Evolutionary conservation across 2,797 vertebrate species (phyloP).

Genomic region (Hapalemur alaotrensis): DNA sequence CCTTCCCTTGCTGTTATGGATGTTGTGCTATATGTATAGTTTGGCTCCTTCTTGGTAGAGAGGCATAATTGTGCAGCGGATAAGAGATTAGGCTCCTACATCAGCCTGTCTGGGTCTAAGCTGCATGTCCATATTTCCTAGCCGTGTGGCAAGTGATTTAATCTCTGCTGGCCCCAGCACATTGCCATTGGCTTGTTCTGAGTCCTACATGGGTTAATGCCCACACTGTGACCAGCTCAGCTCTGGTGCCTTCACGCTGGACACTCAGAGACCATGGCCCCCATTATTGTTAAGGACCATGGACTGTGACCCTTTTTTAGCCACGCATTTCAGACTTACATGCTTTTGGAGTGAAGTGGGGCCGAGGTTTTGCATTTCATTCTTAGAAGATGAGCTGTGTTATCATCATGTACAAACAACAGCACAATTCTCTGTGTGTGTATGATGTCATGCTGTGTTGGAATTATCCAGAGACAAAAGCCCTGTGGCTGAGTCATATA

Average conservation of each 20-base stretch:
- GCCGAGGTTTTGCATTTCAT: background rate
- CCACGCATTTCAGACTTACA: background rate
- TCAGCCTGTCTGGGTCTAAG: background rate
- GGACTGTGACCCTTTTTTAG: background rate
- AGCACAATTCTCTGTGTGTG: background rate
- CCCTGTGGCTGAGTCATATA: background rate
- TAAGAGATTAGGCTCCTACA: background rate
- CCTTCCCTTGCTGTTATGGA: background rate
- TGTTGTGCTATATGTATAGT: rapidly evolving
- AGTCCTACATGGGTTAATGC: background rate
- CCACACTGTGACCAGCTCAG: background rate
- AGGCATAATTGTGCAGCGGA: background rate
- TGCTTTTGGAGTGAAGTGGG: background rate
- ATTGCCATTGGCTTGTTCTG: background rate
- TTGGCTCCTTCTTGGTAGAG: background rate
- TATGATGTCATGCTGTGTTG: background rate
- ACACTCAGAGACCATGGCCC: rapidly evolving
- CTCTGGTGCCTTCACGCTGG: background rate
- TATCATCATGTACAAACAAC: background rate
- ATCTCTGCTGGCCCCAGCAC: background rate
- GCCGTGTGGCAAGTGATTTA: no score
- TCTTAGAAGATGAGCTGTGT: background rate
- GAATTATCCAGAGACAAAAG: background rate
- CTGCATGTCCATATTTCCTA: background rate
- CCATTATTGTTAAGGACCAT: background rate